Evolutionary conservation across 2,113 vertebrate species (phyloP).

Genomic region (Stictonetta naevosa): DNA sequence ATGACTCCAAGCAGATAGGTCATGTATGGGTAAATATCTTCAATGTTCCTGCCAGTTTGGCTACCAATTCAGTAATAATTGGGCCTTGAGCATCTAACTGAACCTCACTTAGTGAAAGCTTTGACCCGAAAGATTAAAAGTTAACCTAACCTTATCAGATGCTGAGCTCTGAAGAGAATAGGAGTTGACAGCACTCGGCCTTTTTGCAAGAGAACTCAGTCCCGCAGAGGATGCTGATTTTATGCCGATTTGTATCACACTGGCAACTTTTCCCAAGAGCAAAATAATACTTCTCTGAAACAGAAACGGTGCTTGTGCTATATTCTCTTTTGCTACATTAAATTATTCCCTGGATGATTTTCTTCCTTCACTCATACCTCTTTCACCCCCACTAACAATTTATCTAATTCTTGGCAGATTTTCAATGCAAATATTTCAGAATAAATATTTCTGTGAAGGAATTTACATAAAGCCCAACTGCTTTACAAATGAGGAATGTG

Average conservation of each 20-base stretch:
- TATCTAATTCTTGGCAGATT: neutral
- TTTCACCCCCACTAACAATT: neutral
- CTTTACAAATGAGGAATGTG: neutral
- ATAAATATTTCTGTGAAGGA: neutral
- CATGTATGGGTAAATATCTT: fast-evolving
- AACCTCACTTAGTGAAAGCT: neutral
- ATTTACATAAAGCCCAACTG: neutral
- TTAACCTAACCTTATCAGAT: neutral
- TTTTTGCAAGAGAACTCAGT: neutral
- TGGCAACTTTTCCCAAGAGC: neutral
- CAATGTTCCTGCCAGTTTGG: neutral
- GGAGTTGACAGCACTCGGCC: neutral
- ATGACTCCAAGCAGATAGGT: fast-evolving
- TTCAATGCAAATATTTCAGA: constrained; percentile 22
- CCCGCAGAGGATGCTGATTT: neutral
- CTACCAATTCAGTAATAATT: neutral
- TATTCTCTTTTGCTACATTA: neutral
- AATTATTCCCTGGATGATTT: neutral
- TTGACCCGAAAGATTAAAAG: neutral
- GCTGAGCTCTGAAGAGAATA: neutral
- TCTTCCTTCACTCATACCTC: neutral
- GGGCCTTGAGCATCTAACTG: neutral
- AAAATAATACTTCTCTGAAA: neutral
- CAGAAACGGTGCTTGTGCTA: neutral
- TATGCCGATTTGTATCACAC: neutral